Conservation (phyloP, 2,888 invertebrate species). For the Yponomeuta plumbellus region DNA sequence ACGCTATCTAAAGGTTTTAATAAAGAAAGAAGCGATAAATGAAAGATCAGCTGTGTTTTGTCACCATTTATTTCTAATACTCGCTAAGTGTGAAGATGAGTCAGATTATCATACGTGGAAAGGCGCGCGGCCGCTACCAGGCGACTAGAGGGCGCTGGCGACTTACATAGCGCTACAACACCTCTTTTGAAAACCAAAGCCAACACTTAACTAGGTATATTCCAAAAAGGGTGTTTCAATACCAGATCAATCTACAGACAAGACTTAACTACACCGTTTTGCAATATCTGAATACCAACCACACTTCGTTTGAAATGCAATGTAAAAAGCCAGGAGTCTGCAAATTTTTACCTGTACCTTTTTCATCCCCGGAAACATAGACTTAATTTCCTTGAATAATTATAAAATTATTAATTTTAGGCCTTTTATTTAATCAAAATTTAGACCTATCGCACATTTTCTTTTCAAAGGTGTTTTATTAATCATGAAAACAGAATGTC, state of each 20-base stretch:
- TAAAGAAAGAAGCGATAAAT: slow-evolving; percentile 64
- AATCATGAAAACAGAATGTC: slow-evolving; percentile 13
- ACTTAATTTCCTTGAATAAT: slow-evolving; percentile 20
- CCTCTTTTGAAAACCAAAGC: background rate
- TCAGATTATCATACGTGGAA: slow-evolving; percentile 51
- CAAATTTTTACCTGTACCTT: slow-evolving; percentile 18
- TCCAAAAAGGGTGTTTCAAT: slow-evolving; percentile 12
- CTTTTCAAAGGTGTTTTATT: background rate
- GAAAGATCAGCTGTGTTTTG: slow-evolving; percentile 69
- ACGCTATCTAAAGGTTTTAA: slow-evolving; percentile 32
- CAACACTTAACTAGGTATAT: background rate
- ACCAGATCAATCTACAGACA: background rate
- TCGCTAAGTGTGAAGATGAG: slow-evolving; percentile 71
- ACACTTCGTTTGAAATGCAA: slow-evolving; percentile 1
- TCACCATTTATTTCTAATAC: slow-evolving; percentile 71
- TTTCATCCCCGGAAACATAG: slow-evolving; percentile 44
- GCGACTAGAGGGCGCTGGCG: slow-evolving; percentile 51
- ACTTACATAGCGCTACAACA: slow-evolving; percentile 20
- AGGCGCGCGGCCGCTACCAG: slow-evolving; percentile 65
- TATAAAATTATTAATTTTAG: slow-evolving; percentile 6
- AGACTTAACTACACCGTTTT: slow-evolving; percentile 1
- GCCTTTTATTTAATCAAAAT: background rate
- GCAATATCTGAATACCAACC: background rate
- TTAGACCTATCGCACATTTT: background rate
- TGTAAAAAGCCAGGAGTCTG: slow-evolving; percentile 39